These are phyloP conservation scores for Syrmaticus mikado DNA, from an alignment of 2,113 vertebrate genomes.

Conservation along the genomic window DNA sequence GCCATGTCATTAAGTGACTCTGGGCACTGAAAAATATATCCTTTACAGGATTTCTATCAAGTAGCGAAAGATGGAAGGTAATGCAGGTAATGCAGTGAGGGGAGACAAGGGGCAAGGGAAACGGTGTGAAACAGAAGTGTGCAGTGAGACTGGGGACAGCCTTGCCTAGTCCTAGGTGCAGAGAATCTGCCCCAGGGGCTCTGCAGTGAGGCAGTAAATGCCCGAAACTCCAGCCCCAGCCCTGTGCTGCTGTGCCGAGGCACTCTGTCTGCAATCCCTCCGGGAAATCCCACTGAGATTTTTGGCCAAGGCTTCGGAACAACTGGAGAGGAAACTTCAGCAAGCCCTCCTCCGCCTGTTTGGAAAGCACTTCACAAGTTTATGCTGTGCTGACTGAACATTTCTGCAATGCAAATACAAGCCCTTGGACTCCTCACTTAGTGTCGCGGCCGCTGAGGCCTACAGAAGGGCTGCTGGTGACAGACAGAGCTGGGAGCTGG, in stretches of 20 bases:
- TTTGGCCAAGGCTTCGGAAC: slow-evolving; percentile 60
- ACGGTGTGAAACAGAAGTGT: neutral
- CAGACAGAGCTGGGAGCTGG: neutral
- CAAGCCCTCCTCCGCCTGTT: slow-evolving; percentile 41
- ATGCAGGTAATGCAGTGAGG: neutral
- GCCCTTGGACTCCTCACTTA: neutral
- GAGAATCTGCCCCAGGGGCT: neutral
- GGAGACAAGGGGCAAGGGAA: neutral
- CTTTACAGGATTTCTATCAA: neutral
- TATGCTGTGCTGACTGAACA: slow-evolving; percentile 58
- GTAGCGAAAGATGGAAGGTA: neutral
- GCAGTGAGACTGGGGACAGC: neutral
- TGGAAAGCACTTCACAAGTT: slow-evolving; percentile 54
- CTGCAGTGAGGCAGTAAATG: neutral
- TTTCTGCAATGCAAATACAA: slow-evolving; percentile 46
- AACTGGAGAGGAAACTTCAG: slow-evolving; percentile 60
- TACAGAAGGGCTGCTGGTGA: neutral
- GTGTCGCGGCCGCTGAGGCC: neutral
- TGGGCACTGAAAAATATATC: neutral
- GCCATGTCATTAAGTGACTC: slow-evolving; percentile 13
- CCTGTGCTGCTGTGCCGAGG: neutral
- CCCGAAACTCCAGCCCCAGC: neutral
- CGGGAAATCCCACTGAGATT: slow-evolving; percentile 51
- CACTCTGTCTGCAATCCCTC: slow-evolving; percentile 16
- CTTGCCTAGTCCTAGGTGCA: neutral